Evolutionary conservation across 37 sponge, comb jelly and placozoan species (phyloP).

Genomic region (Spongilla lacustris): DNA sequence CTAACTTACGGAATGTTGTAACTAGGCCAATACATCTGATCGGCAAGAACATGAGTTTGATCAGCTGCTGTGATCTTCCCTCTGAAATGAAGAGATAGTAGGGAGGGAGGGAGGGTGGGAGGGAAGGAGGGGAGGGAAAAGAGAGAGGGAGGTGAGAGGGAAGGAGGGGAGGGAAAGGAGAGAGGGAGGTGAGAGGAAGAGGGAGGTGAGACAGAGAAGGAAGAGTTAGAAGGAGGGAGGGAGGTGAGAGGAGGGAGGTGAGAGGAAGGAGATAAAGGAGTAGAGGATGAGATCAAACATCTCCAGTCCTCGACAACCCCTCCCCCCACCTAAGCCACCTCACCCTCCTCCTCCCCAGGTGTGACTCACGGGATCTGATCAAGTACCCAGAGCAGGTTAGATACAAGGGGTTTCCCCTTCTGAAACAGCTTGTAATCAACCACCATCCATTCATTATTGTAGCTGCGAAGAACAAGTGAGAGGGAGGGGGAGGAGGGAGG

Average conservation of each 20-base stretch:
- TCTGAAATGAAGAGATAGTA: slow-evolving; percentile 5
- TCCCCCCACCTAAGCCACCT: no score
- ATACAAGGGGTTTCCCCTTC: slow-evolving; percentile 14
- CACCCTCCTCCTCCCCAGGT: no score
- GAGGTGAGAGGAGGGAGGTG: neutral
- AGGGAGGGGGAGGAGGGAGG: neutral
- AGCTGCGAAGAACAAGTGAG: slow-evolving; percentile 21
- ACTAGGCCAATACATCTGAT: slow-evolving; percentile 89
- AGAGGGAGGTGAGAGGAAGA: neutral
- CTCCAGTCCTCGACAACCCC: no score
- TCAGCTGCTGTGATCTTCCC: slow-evolving; percentile 55
- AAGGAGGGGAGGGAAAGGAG: neutral
- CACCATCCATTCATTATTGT: slow-evolving; percentile 98
- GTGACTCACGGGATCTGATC: slow-evolving; percentile 89
- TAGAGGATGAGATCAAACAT: no score
- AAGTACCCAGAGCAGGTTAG: slow-evolving; percentile 80
- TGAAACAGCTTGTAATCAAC: slow-evolving; percentile 90
- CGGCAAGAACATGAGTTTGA: slow-evolving; percentile 72
- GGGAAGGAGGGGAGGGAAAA: neutral
- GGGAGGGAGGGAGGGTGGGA: neutral
- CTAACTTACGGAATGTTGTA: slow-evolving; percentile 91
- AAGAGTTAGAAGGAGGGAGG: neutral
- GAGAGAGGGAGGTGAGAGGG: neutral
- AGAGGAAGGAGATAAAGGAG: neutral
- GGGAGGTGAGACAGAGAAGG: neutral